These are phyloP conservation scores for Callyntrura guangdongensis DNA, from an alignment of 2,888 invertebrate genomes.

Conservation along the genomic window DNA sequence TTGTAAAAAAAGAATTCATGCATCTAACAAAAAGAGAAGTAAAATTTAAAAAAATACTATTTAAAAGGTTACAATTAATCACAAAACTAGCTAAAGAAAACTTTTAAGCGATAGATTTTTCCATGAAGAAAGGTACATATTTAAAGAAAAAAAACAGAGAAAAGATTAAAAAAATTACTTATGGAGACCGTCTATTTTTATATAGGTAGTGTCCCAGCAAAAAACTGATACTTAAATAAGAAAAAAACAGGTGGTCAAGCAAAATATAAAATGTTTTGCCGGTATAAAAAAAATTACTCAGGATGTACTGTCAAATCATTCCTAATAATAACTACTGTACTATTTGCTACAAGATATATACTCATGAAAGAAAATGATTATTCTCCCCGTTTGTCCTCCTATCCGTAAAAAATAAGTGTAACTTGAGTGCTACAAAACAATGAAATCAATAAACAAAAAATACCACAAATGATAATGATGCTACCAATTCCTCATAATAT, in stretches of 20 bases:
- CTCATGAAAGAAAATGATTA: constrained; percentile 40
- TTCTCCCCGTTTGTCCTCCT: neutral
- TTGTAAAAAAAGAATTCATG: constrained; percentile 36
- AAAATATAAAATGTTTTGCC: constrained; percentile 53
- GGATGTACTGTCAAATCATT: constrained; percentile 77
- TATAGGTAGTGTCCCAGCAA: constrained; percentile 78
- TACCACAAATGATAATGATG: neutral
- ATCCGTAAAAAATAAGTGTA: constrained; percentile 25
- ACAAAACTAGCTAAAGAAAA: constrained; percentile 63
- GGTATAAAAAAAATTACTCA: constrained; percentile 71
- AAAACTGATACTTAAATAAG: constrained; percentile 49
- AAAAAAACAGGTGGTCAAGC: constrained; percentile 52
- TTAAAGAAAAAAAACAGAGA: constrained; percentile 55
- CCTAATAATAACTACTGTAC: constrained; percentile 58
- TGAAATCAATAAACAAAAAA: constrained; percentile 48
- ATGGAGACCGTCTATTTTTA: constrained; percentile 79
- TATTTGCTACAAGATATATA: constrained; percentile 59
- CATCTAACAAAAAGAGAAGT: constrained; percentile 54
- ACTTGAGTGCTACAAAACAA: constrained; percentile 60
- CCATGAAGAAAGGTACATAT: constrained; percentile 65
- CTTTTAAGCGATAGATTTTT: constrained; percentile 62
- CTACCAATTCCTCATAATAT: neutral
- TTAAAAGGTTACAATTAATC: constrained; percentile 1
- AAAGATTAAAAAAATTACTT: constrained; percentile 54
- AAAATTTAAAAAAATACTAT: constrained; percentile 57